Percentiles rank a stretch among this genome's conserved stretches.
These are phyloP conservation scores for Lucinisca nassula DNA, from an alignment of 2,888 invertebrate genomes.

Conservation along the genomic window DNA sequence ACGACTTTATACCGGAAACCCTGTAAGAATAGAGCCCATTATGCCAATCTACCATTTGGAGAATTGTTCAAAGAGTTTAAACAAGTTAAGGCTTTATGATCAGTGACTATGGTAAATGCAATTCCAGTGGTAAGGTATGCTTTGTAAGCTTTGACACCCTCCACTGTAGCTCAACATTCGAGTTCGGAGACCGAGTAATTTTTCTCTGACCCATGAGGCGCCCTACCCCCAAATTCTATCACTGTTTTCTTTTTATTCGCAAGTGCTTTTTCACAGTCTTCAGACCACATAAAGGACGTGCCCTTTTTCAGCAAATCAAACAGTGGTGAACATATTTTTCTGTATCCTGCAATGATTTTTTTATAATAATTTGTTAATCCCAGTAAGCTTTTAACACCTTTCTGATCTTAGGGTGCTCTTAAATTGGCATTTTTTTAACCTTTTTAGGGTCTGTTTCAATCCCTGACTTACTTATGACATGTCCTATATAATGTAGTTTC, in stretches of 20 bases:
- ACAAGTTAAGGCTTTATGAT: slow-evolving; percentile 63
- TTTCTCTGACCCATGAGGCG: too few relatives aligned
- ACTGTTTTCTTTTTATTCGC: neutral
- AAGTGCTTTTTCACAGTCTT: neutral
- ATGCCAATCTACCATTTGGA: slow-evolving; percentile 11
- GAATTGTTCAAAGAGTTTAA: slow-evolving; percentile 38
- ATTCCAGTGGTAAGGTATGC: slow-evolving; percentile 52
- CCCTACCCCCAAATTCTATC: slow-evolving; percentile 69
- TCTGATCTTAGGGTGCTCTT: neutral
- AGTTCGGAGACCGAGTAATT: slow-evolving; percentile 59
- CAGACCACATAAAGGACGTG: neutral
- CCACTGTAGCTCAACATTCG: slow-evolving; percentile 46
- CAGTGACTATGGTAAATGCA: slow-evolving; percentile 60
- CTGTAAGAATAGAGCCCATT: slow-evolving; percentile 35
- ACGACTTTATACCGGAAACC: slow-evolving; percentile 37
- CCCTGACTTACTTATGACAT: slow-evolving; percentile 31
- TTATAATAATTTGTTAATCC: neutral
- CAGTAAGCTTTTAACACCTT: slow-evolving; percentile 11
- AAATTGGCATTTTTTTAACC: slow-evolving; percentile 23
- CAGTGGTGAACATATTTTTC: neutral
- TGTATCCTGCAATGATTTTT: neutral
- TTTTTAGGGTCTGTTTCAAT: slow-evolving; percentile 40
- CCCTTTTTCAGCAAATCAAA: neutral
- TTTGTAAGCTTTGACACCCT: slow-evolving; percentile 45
- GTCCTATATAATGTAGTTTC: slow-evolving; percentile 36